Base-by-base conservation (phyloP, 2,113 vertebrate genomes). In the Pterocles orientalis region DNA sequence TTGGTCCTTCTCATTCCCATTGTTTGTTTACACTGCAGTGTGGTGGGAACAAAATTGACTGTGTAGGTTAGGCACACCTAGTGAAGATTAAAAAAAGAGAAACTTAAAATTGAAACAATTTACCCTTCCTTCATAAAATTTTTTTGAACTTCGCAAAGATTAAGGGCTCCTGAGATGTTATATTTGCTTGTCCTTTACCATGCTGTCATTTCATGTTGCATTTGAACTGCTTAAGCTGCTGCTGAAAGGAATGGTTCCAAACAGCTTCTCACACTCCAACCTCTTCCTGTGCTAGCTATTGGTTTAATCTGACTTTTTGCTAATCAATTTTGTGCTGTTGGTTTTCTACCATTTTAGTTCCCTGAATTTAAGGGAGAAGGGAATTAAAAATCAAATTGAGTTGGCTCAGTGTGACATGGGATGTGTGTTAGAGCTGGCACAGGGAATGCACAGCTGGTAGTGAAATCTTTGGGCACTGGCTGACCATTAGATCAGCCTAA, bases 11-110 rank as follows among this genome's bases (percentile, higher is more conserved):
- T 94, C 31, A 18, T 88, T 92, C 48, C 73, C 82, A 9, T 79
- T 97, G 91, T 97, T 96, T 90, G 68, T 97, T 96, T 95, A 89
- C 21, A 21, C 69, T 84, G 65, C 60, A 12, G 39, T 39, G 83
- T 64, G 48, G 53, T 94, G 86, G 91, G 89, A 94, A 92, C 65
- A 79, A 86, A 95, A 94, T 87, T 56, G 77, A 66, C 93, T 39
- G 43, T 0, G 2, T 86, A 94, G 76, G 60, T 84, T 82, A 71
- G 57, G 81, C 57, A 64, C 0, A 91, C 73, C 20, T 62, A 72
- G 45, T 62, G 65, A 79, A 91, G 43, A 82, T 54, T 88, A 18
- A 77, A 90, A 80, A 77, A 21, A 41, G 47, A 88, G 60, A 83
- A 81, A 58, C 23, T 77, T 84, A 21, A 47, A 58, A 64, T 34